Evolutionary conservation across 1,140 invertebrate genomes (phyloP).

Genomic region (Drosophila virilis): DNA sequence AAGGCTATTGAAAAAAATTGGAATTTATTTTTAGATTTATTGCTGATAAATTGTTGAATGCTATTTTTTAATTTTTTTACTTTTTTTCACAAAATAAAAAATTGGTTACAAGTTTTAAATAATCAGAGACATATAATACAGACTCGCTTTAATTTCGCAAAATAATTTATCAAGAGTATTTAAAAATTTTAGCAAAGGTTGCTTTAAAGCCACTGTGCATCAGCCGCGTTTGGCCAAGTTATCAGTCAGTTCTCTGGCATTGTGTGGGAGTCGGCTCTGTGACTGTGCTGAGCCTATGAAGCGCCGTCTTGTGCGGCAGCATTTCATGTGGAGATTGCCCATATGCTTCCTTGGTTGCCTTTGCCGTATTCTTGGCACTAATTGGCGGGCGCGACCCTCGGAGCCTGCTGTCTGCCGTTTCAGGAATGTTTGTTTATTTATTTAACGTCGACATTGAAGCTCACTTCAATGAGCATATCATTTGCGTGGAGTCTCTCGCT

Average conservation of each 20-base stretch:
- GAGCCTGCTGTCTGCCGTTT: conserved; percentile 23
- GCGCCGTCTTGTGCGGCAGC: background rate
- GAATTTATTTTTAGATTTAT: too few species aligned
- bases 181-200: background rate
- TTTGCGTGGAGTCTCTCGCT: conserved; percentile 26
- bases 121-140: too few species aligned
- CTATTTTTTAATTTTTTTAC: too few species aligned
- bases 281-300: conserved; percentile 19
- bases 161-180: too few species aligned
- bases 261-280: background rate
- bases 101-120: too few species aligned
- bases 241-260: conserved; percentile 15
- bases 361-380: conserved; percentile 11
- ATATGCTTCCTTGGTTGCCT: conserved; percentile 10
- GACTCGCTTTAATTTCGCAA: too few species aligned
- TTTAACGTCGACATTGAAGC: conserved; percentile 31
- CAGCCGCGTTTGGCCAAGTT: conserved; percentile 12
- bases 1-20: too few species aligned
- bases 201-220: conserved; percentile 12
- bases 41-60: too few species aligned
- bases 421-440: conserved; percentile 45
- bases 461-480: conserved; percentile 74
- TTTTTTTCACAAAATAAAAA: too few species aligned
- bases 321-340: conserved; percentile 23
- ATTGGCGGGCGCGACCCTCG: conserved; percentile 26